Evolutionary conservation across 2,113 vertebrate species (phyloP), one percentile per base, ranked within the genome.

Genomic region (Pseudonaja textilis): DNA sequence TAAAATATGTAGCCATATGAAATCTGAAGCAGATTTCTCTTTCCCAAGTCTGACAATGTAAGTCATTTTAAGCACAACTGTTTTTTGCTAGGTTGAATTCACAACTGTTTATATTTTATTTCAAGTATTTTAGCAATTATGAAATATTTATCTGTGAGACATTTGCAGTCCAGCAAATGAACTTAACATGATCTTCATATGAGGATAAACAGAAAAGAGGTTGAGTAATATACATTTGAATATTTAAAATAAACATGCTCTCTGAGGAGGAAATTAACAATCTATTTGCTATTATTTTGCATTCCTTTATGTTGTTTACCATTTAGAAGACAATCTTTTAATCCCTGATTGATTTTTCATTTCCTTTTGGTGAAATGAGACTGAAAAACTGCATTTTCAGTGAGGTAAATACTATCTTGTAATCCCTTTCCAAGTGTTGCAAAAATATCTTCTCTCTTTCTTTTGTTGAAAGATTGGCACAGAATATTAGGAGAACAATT

Each of bases 231-330:
- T 10, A 56, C 18, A 54, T 54, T 26, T 85, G n/a, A 55, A 10
- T 11, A 57, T 57, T 45, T 16, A 42, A 91, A 74, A 34, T 91
- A 61, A 69, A 26, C 7, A 47, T 69, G 16, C 16, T 91, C 45
- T 57, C 14, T 39, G 47, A 26, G 86, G 20, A 55, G 22, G 52
- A 57, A 74, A 16, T 59, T 47, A 50, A 47, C 45, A 88, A 22
- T 91, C 29, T 34, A 29, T 26, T 81, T 81, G 74, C 64, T 88
- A 50, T 52, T 52, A 90, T 93, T 90, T 88, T 89, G 85, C 50
- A 23, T 81, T 18, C 14, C 45, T 90, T 89, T 89, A 39, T 52
- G 4, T n/a, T 54, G 50, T 86, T 64, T 42, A 81, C 7, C 34
- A 81, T 42, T 42, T 81, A 9, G 34, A 81, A 23, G 18, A 42